These are phyloP conservation scores for Pelecanoides urinatrix DNA, from an alignment of 2,113 vertebrate species.

Conservation along the genomic window DNA sequence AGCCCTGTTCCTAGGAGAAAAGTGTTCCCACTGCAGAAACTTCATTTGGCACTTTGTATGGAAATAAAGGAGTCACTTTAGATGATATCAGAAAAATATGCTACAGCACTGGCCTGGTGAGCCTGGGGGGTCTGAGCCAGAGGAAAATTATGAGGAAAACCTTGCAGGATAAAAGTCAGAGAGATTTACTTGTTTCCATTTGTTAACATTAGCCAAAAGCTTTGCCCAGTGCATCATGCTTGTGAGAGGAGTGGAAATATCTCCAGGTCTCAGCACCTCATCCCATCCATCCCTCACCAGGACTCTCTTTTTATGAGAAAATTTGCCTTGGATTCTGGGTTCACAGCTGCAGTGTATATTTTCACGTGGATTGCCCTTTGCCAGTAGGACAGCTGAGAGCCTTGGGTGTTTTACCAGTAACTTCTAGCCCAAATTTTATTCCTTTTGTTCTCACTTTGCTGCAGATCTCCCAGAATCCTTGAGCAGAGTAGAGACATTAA, in stretches of 20 bases:
- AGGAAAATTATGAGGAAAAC: neutral
- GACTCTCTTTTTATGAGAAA: neutral
- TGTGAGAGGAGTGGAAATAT: neutral
- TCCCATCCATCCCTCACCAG: accelerated
- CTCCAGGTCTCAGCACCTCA: neutral
- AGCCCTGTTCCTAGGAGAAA: neutral
- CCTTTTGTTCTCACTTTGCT: neutral
- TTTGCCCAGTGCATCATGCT: neutral
- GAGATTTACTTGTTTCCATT: neutral
- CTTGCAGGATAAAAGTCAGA: neutral
- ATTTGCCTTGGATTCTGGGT: neutral
- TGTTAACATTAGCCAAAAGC: neutral
- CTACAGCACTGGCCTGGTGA: neutral
- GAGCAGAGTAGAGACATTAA: neutral
- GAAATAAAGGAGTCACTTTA: neutral
- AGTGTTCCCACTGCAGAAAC: neutral
- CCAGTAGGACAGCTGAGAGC: neutral
- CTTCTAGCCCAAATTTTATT: neutral
- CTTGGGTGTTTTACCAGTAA: neutral
- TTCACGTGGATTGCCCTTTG: neutral
- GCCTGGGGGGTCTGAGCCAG: neutral
- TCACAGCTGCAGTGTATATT: neutral
- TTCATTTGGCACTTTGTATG: neutral
- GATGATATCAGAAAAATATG: neutral
- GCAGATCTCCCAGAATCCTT: neutral